Evolutionary conservation across 2,888 invertebrate genomes (phyloP), one percentile per base, ranked within the genome.

Genomic region (Pseudanteris insignis): DNA sequence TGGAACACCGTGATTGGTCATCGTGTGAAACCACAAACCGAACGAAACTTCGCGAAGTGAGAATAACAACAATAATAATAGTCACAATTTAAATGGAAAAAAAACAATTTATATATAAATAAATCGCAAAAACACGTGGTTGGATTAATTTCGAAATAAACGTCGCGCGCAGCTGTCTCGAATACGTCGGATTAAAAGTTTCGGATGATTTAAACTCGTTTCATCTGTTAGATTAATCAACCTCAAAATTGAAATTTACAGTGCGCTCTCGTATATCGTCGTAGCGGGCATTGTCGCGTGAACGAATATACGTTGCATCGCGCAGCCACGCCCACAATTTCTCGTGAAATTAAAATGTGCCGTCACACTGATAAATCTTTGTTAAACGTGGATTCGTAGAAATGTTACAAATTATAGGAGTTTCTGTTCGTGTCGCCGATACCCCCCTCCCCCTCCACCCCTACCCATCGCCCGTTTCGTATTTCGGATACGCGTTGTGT

Each of bases 281-380:
- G 41, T 48, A 29, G n/a, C 18, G 15, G 6, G 36, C 26, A 26
- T 29, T 48, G 58, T 50, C 58, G 50, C 44, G 14, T 37, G 57
- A 48, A 48, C 58, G 44, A 48, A 57, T 43, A 26, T 48, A 15
- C 57, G 29, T 44, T 50, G 58, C 58, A 29, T 10, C 10, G 44
- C 34, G 32, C 37, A 40, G 32, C 50, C 58, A 51, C 58, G 58
- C 58, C 58, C 21, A 58, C 51, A 51, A 58, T 58, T 58, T 58
- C 46, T 40, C 58, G 58, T 25, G 46, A 36, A 51, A 58, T 58
- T 51, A 58, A 58, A 58, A 50, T 40, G 44, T 50, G 29, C 15
- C 33, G 58, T n/a, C 24, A 37, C 29, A 25, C 11, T 34, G 29
- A 58, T 58, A 58, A 58, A 58, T 58, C 40, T 58, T 40, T 14